phyloP scores from a whole-genome alignment of 2,797 vertebrate species.

The Tachyglossus aculeatus region DNA sequence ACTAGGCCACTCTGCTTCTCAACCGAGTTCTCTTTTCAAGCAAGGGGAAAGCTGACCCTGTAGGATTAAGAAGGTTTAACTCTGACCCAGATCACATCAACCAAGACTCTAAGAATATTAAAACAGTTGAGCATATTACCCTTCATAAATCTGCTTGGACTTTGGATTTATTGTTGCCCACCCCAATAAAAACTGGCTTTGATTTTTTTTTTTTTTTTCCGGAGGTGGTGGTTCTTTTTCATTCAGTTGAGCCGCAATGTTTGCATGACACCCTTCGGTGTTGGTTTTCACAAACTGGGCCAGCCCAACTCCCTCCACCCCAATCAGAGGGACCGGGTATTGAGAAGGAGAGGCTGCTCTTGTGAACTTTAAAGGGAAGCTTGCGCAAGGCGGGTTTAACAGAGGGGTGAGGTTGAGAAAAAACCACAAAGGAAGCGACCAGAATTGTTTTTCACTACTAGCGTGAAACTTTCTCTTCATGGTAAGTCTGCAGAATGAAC shows the following conservation, averaged over 20 bases:
- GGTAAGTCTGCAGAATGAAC: constrained; percentile 32
- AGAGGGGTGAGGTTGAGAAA: constrained; percentile 33
- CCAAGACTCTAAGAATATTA: neutral
- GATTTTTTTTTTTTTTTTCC: constrained; percentile 16
- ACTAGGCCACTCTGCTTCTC: no score
- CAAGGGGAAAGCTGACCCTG: neutral
- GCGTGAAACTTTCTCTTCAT: constrained; percentile 36
- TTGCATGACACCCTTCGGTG: no score
- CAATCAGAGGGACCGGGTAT: neutral
- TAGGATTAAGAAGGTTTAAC: neutral
- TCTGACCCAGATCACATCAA: neutral
- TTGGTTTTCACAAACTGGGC: neutral
- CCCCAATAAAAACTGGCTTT: constrained; percentile 2
- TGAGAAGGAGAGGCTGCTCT: no score
- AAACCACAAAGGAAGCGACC: constrained; percentile 57
- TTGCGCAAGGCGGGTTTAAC: constrained; percentile 31
- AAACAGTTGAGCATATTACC: neutral
- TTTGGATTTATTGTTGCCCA: neutral
- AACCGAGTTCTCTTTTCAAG: neutral
- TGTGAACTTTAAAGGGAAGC: constrained; percentile 45
- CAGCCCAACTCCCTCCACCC: neutral
- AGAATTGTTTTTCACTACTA: constrained; percentile 30
- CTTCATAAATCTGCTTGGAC: constrained; percentile 16
- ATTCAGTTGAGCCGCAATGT: no score
- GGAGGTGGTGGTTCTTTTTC: neutral